These are phyloP conservation scores for Drosophila atroscutellata DNA, from an alignment of 2,888 invertebrate species.

Conservation along the genomic window DNA sequence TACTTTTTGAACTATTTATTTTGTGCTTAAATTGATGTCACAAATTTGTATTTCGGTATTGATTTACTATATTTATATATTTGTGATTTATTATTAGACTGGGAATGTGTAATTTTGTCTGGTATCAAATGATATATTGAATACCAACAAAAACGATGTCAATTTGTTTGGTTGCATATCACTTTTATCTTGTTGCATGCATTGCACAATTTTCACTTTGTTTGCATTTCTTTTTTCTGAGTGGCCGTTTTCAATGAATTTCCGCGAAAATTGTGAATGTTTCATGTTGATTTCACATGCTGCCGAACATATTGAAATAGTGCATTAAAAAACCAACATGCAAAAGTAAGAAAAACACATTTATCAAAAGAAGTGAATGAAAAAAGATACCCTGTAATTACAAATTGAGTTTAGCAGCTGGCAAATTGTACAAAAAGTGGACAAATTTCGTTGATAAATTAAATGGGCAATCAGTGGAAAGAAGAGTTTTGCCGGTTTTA, in stretches of 20 bases:
- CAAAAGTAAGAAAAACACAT: conserved; percentile 8
- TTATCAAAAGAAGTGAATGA: background rate
- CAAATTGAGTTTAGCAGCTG: background rate
- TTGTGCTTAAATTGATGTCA: background rate
- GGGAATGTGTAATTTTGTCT: background rate
- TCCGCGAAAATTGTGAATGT: conserved; percentile 41
- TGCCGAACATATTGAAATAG: conserved; percentile 46
- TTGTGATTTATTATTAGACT: background rate
- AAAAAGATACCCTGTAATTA: background rate
- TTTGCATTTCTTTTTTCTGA: conserved; percentile 1
- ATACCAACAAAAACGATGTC: conserved; percentile 13
- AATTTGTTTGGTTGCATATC: conserved; percentile 10
- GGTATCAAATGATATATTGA: conserved; percentile 21
- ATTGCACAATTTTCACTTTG: conserved; percentile 28
- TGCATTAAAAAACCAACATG: conserved; percentile 50
- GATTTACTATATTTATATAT: background rate
- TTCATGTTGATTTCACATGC: conserved; percentile 42
- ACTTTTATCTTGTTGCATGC: conserved; percentile 1
- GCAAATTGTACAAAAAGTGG: background rate
- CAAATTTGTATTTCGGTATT: background rate
- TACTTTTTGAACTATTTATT: no score
- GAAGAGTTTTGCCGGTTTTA: background rate
- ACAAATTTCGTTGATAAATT: background rate
- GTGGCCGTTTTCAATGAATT: conserved; percentile 29
- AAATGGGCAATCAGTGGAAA: background rate